Percentiles rank a stretch among this genome's conserved stretches.
Conservation (phyloP, 2,888 invertebrate genomes). For the Aleiodes testaceus region DNA sequence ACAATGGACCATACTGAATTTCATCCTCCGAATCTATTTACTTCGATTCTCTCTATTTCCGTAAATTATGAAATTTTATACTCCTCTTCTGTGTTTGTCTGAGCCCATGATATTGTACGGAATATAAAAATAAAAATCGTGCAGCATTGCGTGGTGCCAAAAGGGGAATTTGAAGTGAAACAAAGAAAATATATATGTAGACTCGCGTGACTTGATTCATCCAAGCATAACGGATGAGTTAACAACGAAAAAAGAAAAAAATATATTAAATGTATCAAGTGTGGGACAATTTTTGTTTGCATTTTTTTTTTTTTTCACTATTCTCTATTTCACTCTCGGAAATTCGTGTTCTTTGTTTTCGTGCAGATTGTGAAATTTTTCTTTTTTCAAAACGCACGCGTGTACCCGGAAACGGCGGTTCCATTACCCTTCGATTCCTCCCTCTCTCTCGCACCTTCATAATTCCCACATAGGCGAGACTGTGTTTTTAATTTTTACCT, state of each 20-base stretch:
- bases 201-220: conserved; percentile 40
- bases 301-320: background rate
- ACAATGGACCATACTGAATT: conserved; percentile 50
- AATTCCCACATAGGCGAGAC: background rate
- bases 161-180: conserved; percentile 7
- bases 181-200: conserved; percentile 24
- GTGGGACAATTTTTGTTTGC: conserved; percentile 19
- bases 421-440: conserved; percentile 13
- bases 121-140: conserved; percentile 7
- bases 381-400: conserved; percentile 16
- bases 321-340: background rate
- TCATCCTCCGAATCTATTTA: conserved; percentile 32
- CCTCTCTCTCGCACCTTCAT: conserved; percentile 9
- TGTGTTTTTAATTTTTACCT: conserved; percentile 14
- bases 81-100: conserved; percentile 1
- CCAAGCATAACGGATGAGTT: conserved; percentile 37
- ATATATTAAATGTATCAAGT: conserved; percentile 16
- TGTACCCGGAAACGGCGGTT: conserved; percentile 47
- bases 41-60: background rate
- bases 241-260: conserved; percentile 37
- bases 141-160: conserved; percentile 11
- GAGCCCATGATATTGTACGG: conserved; percentile 31
- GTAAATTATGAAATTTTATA: conserved; percentile 23
- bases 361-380: conserved; percentile 19
- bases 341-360: background rate